Conservation (phyloP, 2,888 invertebrate species). For the Anoncus sp. region DNA sequence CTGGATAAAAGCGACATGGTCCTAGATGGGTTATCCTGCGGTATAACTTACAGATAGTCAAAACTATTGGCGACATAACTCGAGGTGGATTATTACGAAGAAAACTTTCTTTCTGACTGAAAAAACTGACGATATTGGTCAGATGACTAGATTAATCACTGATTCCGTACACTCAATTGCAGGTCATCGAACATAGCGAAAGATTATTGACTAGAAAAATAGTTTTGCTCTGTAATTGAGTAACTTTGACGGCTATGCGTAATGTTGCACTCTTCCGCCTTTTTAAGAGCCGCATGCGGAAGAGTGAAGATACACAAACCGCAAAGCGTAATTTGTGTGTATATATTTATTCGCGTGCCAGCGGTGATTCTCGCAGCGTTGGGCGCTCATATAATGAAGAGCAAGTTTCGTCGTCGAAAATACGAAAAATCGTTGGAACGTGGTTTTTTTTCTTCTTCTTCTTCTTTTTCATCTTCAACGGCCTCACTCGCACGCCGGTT, state of each 20-base stretch:
- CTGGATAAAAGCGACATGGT: too few relatives aligned
- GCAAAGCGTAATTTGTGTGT: slow-evolving; percentile 52
- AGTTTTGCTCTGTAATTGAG: background rate
- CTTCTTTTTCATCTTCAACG: background rate
- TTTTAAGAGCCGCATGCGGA: slow-evolving; percentile 51
- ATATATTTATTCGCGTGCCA: slow-evolving; percentile 57
- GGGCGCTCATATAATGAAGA: slow-evolving; percentile 27
- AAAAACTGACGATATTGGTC: background rate
- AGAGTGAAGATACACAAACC: slow-evolving; percentile 46
- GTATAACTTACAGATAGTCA: too few relatives aligned
- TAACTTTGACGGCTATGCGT: slow-evolving; percentile 33
- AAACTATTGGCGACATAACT: background rate
- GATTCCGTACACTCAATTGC: background rate
- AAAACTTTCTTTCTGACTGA: background rate
- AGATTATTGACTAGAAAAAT: background rate
- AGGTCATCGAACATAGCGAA: background rate
- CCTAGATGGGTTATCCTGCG: too few relatives aligned
- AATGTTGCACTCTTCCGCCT: slow-evolving; percentile 54
- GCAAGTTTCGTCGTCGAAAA: slow-evolving; percentile 35
- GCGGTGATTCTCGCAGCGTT: slow-evolving; percentile 39
- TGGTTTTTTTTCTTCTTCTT: slow-evolving; percentile 9
- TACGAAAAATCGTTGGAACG: slow-evolving; percentile 40
- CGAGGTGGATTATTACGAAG: background rate
- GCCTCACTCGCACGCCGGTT: slow-evolving; percentile 11
- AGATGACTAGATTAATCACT: background rate